These are phyloP conservation scores for Scolopax rusticola DNA, from an alignment of 2,797 vertebrate genomes.

Conservation along the genomic window DNA sequence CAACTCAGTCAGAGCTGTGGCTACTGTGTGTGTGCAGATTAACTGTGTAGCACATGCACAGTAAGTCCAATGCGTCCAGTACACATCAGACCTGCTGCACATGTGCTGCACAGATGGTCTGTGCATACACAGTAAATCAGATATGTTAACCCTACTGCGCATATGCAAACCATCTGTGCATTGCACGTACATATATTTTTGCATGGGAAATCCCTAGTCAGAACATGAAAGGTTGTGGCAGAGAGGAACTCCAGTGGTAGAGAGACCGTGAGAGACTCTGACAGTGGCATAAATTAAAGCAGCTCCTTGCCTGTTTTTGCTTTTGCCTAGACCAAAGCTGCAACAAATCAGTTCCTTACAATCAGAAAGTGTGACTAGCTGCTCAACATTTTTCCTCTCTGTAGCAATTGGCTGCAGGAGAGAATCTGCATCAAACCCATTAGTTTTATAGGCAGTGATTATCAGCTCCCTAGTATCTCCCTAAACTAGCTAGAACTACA, in stretches of 20 bases:
- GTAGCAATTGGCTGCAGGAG: neutral
- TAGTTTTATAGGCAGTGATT: neutral
- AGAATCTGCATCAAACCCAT: neutral
- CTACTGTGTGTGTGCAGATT: slow-evolving; percentile 73
- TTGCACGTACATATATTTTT: slow-evolving; percentile 51
- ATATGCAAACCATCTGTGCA: slow-evolving; percentile 74
- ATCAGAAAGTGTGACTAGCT: slow-evolving; percentile 26
- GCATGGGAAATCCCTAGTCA: slow-evolving; percentile 66
- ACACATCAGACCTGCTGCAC: slow-evolving; percentile 74
- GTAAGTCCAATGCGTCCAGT: slow-evolving; percentile 75
- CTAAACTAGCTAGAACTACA: neutral
- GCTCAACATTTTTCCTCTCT: slow-evolving; percentile 28
- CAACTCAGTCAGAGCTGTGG: slow-evolving; percentile 74
- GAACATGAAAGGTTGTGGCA: slow-evolving; percentile 58
- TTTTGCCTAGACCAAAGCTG: slow-evolving; percentile 22
- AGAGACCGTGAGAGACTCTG: slow-evolving; percentile 38
- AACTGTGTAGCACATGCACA: slow-evolving; percentile 75
- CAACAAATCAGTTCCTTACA: slow-evolving; percentile 30
- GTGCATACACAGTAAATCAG: slow-evolving; percentile 68
- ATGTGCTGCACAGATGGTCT: slow-evolving; percentile 74
- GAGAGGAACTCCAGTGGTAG: slow-evolving; percentile 56
- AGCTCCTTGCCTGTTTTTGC: slow-evolving; percentile 16
- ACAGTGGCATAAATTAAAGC: slow-evolving; percentile 59
- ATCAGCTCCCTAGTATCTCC: neutral
- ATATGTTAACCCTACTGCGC: slow-evolving; percentile 66